Evolutionary conservation across 2,797 vertebrate genomes (phyloP).

Genomic region (Crocidura indochinensis): DNA sequence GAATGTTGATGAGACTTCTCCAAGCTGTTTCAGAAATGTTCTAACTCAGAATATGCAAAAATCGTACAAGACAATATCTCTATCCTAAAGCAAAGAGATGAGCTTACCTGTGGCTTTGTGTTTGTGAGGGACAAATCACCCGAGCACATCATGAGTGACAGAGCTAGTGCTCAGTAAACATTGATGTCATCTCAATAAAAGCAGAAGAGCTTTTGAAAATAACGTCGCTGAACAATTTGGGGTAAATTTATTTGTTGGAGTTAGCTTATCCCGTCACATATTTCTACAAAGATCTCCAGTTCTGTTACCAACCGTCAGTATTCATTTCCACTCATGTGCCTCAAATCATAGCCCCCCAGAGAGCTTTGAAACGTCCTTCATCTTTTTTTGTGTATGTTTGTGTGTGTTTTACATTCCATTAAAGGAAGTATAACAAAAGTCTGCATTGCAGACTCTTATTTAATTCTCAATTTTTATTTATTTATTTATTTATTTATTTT

Average conservation of each 20-base stretch:
- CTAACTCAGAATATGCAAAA: neutral
- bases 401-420: constrained; percentile 22
- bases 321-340: neutral
- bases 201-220: constrained; percentile 55
- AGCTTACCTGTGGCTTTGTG: neutral
- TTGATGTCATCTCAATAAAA: constrained; percentile 23
- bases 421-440: neutral
- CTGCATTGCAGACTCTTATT: too few species aligned
- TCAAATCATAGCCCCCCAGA: neutral
- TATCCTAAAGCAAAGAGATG: neutral
- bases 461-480: too few species aligned
- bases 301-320: neutral
- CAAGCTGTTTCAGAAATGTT: neutral
- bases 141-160: neutral
- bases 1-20: constrained; percentile 5
- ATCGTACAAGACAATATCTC: too few species aligned
- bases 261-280: neutral
- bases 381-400: neutral
- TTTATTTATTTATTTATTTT: too few species aligned
- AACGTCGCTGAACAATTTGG: neutral
- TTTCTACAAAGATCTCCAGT: neutral
- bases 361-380: neutral
- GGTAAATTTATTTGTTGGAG: neutral
- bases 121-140: neutral
- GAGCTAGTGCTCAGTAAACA: neutral